These are phyloP conservation scores for Troilus luridus DNA, from an alignment of 2,888 invertebrate genomes.

Conservation along the genomic window DNA sequence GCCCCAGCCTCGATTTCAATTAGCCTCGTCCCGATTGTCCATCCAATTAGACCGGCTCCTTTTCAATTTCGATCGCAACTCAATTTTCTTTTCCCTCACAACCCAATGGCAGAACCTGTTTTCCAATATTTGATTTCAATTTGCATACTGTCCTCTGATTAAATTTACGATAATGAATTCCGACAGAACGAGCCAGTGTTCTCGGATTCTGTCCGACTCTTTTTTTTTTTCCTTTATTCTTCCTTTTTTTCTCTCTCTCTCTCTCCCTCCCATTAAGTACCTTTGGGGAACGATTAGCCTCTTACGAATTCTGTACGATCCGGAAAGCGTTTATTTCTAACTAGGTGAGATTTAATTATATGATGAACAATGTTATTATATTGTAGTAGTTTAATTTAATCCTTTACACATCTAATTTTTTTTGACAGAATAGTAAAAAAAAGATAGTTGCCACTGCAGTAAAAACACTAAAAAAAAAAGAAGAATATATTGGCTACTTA, in stretches of 20 bases:
- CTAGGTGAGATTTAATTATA: background rate
- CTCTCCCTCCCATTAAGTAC: background rate
- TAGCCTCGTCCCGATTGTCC: conserved; percentile 4
- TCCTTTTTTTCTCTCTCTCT: background rate
- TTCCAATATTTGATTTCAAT: conserved; percentile 35
- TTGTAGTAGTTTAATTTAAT: no score
- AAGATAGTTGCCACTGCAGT: no score
- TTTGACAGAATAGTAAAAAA: no score
- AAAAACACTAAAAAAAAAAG: no score
- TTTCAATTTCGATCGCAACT: conserved; percentile 14
- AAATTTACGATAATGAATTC: conserved; percentile 44
- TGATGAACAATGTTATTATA: background rate
- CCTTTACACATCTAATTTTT: no score
- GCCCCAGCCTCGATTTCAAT: conserved; percentile 27
- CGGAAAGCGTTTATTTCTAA: conserved; percentile 16
- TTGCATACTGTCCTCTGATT: conserved; percentile 43
- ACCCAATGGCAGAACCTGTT: background rate
- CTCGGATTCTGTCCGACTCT: background rate
- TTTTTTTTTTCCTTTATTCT: background rate
- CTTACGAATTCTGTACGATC: background rate
- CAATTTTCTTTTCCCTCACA: conserved; percentile 26
- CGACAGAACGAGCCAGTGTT: conserved; percentile 30
- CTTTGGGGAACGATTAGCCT: background rate
- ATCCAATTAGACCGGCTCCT: conserved; percentile 23
- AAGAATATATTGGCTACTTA: no score